Evolutionary conservation across 2,113 vertebrate genomes (phyloP), one percentile per base, ranked within the genome.

Genomic region (Scopus umbretta): DNA sequence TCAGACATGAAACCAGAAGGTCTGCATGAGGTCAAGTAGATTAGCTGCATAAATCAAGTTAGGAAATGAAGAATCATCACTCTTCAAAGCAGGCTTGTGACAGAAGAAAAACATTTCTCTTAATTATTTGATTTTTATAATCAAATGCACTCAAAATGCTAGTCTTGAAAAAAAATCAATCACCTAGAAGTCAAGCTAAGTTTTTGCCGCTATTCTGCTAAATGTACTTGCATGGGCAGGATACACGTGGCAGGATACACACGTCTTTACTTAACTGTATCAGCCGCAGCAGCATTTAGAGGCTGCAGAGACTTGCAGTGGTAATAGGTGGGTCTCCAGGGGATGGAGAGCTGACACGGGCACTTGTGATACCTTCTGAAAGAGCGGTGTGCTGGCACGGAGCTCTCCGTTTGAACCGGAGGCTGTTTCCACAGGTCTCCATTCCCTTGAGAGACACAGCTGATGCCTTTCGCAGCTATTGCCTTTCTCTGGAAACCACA

Each of bases 11-110:
- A 96, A 91, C 49, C 62, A 92, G 45, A 76, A 93, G 79, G 90
- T 88, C 86, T 94, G 22, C 59, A 27, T 55, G 22, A 95, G 74
- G 84, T 94, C 96, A 95, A 91, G 61, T 62, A 73, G 70, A 95
- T 97, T 95, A 95, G 29, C 84, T 88, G 70, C 87, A 95, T 88
- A 91, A 96, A 96, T 92, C 38, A 95, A 91, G 62, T 94, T 92
- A 95, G 55, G 63, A 85, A 91, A 94, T 91, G 76, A 96, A 85
- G 71, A 95, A 85, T 38, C 91, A 94, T 92, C 73, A 65, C 66
- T 97, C 70, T 94, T 94, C 91, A 73, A 95, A 95, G 89, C 34
- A 73, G 70, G 62, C 20, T 91, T 90, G 58, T 80, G 78, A 72
- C 66, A 92, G 70, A 91, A 95, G 32, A 92, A 81, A 86, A 45